Evolutionary conservation across 2,888 invertebrate genomes (phyloP).

Genomic region (Caenorhabditis angaria): DNA sequence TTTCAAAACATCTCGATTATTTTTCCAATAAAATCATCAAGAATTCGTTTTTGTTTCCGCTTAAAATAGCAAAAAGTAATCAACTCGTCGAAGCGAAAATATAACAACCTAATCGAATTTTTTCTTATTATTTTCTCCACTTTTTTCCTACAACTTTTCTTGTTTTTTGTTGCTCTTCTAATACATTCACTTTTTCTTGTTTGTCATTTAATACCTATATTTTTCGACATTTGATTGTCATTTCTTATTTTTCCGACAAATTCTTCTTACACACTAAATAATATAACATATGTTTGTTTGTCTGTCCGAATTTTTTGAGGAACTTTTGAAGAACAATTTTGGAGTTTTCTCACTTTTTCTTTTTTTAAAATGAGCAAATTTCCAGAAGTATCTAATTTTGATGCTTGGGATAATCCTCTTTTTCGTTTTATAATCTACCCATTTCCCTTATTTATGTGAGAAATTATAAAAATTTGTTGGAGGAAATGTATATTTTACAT

Average conservation of each 20-base stretch:
- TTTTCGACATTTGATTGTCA: too few species aligned
- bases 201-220: neutral
- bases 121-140: neutral
- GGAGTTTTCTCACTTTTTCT: too few species aligned
- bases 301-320: too few species aligned
- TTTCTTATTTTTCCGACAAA: neutral
- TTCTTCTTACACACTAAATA: neutral
- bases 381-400: too few species aligned
- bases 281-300: neutral
- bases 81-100: neutral
- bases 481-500: neutral
- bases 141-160: neutral
- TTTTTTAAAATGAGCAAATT: too few species aligned
- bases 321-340: too few species aligned
- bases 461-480: conserved; percentile 1
- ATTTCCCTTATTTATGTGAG: neutral
- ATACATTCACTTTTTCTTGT: neutral
- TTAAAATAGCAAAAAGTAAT: neutral
- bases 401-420: neutral
- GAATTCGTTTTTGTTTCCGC: conserved; percentile 1
- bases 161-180: neutral
- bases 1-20: too few species aligned
- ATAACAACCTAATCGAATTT: conserved; percentile 4
- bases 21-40: too few species aligned
- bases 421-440: neutral